phyloP scores from a whole-genome alignment of 2,888 invertebrate genomes.

The Fragum sueziense region DNA sequence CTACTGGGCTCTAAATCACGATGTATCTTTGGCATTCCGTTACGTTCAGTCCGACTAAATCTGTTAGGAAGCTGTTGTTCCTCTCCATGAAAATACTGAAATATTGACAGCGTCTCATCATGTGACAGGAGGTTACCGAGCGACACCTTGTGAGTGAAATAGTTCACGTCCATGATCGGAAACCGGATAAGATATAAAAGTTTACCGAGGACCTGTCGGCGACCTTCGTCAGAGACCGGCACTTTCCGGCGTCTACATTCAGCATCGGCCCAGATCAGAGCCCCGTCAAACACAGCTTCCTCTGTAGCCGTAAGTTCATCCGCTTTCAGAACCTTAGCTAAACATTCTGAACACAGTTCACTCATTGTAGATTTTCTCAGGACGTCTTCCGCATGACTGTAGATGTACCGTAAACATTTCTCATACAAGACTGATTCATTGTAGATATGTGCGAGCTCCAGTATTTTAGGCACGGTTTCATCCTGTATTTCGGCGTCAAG shows the following conservation, averaged over 20 bases:
- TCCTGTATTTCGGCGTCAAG: constrained; percentile 61
- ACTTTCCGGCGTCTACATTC: constrained; percentile 69
- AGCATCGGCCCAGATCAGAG: constrained; percentile 71
- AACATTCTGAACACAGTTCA: constrained; percentile 87
- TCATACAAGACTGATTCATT: constrained; percentile 58
- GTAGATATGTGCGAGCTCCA: constrained; percentile 65
- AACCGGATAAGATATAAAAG: constrained; percentile 71
- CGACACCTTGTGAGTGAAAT: constrained; percentile 63
- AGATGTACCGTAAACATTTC: constrained; percentile 58
- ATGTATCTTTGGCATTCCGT: constrained; percentile 20
- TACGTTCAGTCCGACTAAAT: constrained; percentile 44
- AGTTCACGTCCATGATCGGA: constrained; percentile 68
- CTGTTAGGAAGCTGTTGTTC: constrained; percentile 56
- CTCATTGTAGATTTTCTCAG: constrained; percentile 84
- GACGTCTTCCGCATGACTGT: constrained; percentile 39
- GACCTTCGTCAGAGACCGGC: constrained; percentile 62
- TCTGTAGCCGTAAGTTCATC: constrained; percentile 87
- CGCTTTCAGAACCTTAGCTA: constrained; percentile 86
- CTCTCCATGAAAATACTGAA: constrained; percentile 61
- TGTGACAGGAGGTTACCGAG: constrained; percentile 54
- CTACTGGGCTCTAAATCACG: not conserved
- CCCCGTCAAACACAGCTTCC: constrained; percentile 66
- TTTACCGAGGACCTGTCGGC: constrained; percentile 68
- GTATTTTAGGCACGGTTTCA: constrained; percentile 59
- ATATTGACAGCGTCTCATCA: constrained; percentile 58